Evolutionary conservation across 2,888 invertebrate species (phyloP), one percentile per base, ranked within the genome.

Genomic region (Steinernema scapterisci): DNA sequence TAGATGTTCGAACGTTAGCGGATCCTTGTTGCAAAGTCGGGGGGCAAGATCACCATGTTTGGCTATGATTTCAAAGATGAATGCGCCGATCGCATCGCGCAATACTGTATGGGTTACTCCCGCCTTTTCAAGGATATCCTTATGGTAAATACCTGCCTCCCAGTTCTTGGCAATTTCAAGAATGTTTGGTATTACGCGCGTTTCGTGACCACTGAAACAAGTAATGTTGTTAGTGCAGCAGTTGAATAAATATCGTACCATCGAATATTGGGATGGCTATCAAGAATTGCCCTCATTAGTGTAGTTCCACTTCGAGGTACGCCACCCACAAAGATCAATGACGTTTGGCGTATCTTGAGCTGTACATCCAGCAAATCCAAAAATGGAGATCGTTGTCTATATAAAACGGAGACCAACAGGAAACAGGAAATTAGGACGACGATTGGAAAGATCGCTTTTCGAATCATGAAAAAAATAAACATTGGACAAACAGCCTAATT

Each of bases 221-320:
- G n/a, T n/a, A n/a, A n/a, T n/a, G n/a, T n/a, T n/a, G 70, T 13
- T n/a, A n/a, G n/a, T n/a, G n/a, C n/a, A n/a, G n/a, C n/a, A n/a
- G n/a, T n/a, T n/a, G n/a, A n/a, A n/a, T n/a, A n/a, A n/a, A 23
- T 54, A 38, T 71, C 76, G 46, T 31, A 81, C 81, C 82, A 82
- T 71, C 82, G 92, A 87, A 97, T 93, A 87, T 94, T 93, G 19
- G 95, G 94, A 91, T 97, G 97, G 78, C 97, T 96, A 90, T 99
- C 97, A 85, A 99, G 90, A 94, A 97, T 95, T 80, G 95, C 96
- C 86, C 97, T 91, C 93, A 96, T 95, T 83, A 97, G 91, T 79
- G 97, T 97, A 70, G 97, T 97, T 74, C 97, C 97, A 73, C 95
- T 95, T 84, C 97, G 92, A 75, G 97, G 97, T 88, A 97, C 95